Base-by-base conservation (phyloP, 1,140 invertebrate genomes). In the Agrypnia vestita region DNA sequence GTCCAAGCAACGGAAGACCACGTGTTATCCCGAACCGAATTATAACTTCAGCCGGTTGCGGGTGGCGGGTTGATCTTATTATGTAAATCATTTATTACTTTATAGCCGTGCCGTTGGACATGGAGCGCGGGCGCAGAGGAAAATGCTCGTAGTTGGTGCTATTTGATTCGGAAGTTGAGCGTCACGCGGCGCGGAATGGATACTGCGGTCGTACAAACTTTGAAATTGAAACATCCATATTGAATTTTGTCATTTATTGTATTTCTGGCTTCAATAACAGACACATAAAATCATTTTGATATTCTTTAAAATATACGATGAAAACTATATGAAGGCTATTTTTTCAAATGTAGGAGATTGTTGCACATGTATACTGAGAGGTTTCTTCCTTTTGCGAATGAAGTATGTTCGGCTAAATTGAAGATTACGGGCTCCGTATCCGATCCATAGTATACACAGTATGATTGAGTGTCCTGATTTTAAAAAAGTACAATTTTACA, bases 21-120 rank as follows among this genome's bases (percentile, higher is more conserved):
- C 73, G 43, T 75, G 43, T 75, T 43, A 56, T 56, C 53, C 35
- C 12, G 51, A 46, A 59, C 25, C 49, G 73, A 75, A 61, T 75
- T 75, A 75, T 61, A 75, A 75, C 25, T 75, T 75, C 53, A 6
- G 73, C 71, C 49, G 53, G n/a, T 9, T 43, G 17, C 47, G 17
- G 47, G 51, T 51, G 51, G 47, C 71, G 43, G 43, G 10, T 61
- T 56, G 73, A 75, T 75, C 73, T 75, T 75, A 61, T 75, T 75
- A 75, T 75, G 73, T 75, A 59, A 75, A 75, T 75, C 73, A 75
- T 75, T 75, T 75, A 61, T 75, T 75, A 75, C 73, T 75, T 75
- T 75, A 75, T 73, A 55, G 7, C 73, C 53, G 53, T 75, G 73
- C 59, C 47, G 12, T 53, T 53, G 15, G 51, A 53, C 51, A 53